Evolutionary conservation across 2,888 invertebrate species (phyloP).

Genomic region (Oscheius sp.): DNA sequence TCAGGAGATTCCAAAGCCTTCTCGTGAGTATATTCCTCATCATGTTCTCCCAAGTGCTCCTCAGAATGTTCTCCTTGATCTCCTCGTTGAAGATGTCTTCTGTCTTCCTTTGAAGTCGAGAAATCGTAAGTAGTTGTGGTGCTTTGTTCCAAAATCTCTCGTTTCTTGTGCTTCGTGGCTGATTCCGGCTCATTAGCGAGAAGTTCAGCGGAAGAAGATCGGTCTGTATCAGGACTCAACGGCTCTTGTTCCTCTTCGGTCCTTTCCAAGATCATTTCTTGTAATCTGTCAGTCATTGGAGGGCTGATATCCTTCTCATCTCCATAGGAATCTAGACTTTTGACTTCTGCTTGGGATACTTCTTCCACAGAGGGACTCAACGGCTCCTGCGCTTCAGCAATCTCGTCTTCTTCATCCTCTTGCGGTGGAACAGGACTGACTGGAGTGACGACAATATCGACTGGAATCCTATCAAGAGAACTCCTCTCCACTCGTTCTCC

Average conservation of each 20-base stretch:
- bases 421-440: slow-evolving; percentile 41
- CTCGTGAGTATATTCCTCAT: background rate
- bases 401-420: slow-evolving; percentile 38
- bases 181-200: background rate
- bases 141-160: slow-evolving; percentile 4
- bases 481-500: background rate
- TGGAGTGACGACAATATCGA: slow-evolving; percentile 44
- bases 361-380: slow-evolving; percentile 41
- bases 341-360: slow-evolving; percentile 41
- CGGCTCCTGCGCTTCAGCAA: slow-evolving; percentile 40
- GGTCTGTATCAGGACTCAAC: slow-evolving; percentile 7
- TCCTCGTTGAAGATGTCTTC: slow-evolving; percentile 78
- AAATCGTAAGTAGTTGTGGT: slow-evolving; percentile 9
- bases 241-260: slow-evolving; percentile 3
- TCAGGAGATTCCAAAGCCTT: slow-evolving; percentile 3
- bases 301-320: too few species aligned
- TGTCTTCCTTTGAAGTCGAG: slow-evolving; percentile 6
- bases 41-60: slow-evolving; percentile 77
- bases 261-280: background rate
- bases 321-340: slow-evolving; percentile 25
- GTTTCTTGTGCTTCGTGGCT: background rate
- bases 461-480: slow-evolving; percentile 19
- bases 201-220: background rate
- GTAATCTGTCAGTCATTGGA: background rate
- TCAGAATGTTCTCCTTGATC: slow-evolving; percentile 88